Base-by-base conservation (phyloP, 2,888 invertebrate genomes). In the Atrina japonica region DNA sequence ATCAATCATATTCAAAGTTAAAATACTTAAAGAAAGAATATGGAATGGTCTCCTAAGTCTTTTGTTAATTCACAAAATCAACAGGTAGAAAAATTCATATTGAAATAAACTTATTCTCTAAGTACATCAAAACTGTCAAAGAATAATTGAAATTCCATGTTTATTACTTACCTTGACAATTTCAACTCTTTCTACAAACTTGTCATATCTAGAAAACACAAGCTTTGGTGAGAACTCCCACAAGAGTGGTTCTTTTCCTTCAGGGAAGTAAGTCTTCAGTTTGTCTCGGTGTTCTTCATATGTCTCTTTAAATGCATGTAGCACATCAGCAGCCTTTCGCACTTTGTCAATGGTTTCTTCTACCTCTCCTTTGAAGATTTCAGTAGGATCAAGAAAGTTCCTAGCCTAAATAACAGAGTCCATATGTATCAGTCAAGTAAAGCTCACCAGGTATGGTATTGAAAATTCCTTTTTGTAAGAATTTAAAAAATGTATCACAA, bases 341-440 rank as follows among this genome's bases (percentile, higher is more conserved):
- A 97, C 95, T 74, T 96, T 93, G 89, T 94, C 95, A 89, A 96
- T 94, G 0, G 96, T 96, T 92, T 98, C 98, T 87, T 97, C 97
- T 49, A 97, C 95, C 83, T 98, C 98, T 80, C 96, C 96, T 89
- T 97, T 97, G 88, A 98, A 98, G 71, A 98, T 93, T 0, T 97
- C 96, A 2, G 95, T 94, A 0, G 97, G 96, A 87, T 97, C 97
- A 81, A 98, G 92, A 90, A 95, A 98, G 84, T 94, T 94, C 86
- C 95, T 95, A 0, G 96, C 96, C 95, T 96, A 85, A 67, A 92
- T 93, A 75, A 23, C 9, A 56, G n/a, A n/a, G n/a, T n/a, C n/a
- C n/a, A n/a, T n/a, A n/a, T n/a, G n/a, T n/a, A n/a, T n/a, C n/a
- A n/a, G n/a, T n/a, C n/a, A n/a, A n/a, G n/a, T n/a, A n/a, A n/a